Evolutionary conservation across 2,113 vertebrate genomes (phyloP).

Genomic region (Oreocharis arfaki): DNA sequence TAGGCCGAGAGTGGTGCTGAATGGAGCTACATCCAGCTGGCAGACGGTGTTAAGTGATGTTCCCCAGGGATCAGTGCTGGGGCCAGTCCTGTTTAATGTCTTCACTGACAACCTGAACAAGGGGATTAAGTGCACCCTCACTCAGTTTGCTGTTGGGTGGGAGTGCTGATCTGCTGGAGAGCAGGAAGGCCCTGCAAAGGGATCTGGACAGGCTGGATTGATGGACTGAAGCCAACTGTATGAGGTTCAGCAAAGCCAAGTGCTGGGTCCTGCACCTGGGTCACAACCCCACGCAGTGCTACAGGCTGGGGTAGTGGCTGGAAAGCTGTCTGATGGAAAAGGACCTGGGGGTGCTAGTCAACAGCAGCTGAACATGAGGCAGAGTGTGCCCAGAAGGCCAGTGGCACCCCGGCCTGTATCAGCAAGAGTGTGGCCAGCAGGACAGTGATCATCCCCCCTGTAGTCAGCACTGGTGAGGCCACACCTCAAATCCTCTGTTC

Average conservation of each 20-base stretch:
- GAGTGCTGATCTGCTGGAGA: accelerated
- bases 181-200: background rate
- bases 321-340: background rate
- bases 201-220: background rate
- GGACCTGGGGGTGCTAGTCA: accelerated
- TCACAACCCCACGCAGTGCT: background rate
- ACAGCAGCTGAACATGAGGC: background rate
- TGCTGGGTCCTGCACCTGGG: accelerated
- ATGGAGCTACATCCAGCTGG: background rate
- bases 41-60: background rate
- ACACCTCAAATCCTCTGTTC: accelerated
- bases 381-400: accelerated
- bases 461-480: accelerated
- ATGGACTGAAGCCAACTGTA: background rate
- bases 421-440: accelerated
- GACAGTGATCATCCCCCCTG: accelerated
- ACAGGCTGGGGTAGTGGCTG: background rate
- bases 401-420: accelerated
- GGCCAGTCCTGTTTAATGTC: too few relatives aligned
- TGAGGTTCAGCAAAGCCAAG: accelerated
- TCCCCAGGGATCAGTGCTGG: background rate
- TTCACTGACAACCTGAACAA: background rate
- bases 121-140: background rate
- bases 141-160: too few relatives aligned
- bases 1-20: background rate